Percentiles rank a stretch among this genome's conserved stretches.
These are phyloP conservation scores for Miichthys miiuy DNA, from an alignment of 2,797 vertebrate genomes.

Conservation along the genomic window DNA sequence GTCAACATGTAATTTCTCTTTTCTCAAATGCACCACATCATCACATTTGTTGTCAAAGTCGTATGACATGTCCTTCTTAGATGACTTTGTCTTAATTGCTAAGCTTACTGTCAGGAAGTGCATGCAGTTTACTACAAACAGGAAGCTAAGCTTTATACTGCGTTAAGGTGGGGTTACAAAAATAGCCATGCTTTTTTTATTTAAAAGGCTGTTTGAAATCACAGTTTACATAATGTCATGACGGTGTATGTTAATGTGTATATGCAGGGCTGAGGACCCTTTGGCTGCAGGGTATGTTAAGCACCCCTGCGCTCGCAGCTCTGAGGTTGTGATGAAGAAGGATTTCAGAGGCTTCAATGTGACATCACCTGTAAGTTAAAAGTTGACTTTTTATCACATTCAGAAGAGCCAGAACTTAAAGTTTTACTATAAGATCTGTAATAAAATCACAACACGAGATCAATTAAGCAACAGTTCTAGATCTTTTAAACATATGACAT, in stretches of 20 bases:
- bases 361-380: constrained; percentile 71
- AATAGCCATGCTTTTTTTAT: background rate
- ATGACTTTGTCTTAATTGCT: constrained; percentile 14
- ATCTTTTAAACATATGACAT: background rate
- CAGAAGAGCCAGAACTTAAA: background rate
- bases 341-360: constrained; percentile 58
- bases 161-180: constrained; percentile 6
- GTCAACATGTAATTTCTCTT: constrained; percentile 69
- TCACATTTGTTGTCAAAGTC: background rate
- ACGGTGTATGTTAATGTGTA: constrained; percentile 39
- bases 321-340: constrained; percentile 67
- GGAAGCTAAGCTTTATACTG: constrained; percentile 40
- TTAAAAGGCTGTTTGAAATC: background rate
- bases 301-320: constrained; percentile 62
- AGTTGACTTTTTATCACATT: background rate
- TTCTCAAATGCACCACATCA: background rate
- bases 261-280: constrained; percentile 56
- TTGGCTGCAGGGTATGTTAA: background rate
- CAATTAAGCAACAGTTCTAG: background rate
- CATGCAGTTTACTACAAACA: constrained; percentile 48
- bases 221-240: background rate
- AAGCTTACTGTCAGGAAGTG: constrained; percentile 22
- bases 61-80: constrained; percentile 23
- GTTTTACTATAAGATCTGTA: background rate
- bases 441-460: background rate